These are phyloP conservation scores for Dysdera silvatica DNA, from an alignment of 1,140 invertebrate species.

Conservation along the genomic window DNA sequence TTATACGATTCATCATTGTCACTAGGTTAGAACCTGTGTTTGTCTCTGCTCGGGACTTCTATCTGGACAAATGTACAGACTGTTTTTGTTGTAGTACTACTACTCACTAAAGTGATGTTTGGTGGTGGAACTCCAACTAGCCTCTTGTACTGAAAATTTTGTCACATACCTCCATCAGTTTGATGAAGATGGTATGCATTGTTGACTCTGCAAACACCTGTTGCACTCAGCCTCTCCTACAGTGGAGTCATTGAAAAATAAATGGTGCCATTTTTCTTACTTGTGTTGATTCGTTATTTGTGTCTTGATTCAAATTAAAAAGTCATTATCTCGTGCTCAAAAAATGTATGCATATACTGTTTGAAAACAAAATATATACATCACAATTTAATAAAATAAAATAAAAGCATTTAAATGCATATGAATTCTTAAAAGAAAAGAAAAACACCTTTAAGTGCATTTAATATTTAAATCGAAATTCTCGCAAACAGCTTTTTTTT, in stretches of 20 bases:
- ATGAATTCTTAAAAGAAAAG: no score
- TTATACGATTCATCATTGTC: conserved; percentile 30
- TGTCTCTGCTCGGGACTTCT: conserved; percentile 29
- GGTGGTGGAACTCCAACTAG: conserved; percentile 26
- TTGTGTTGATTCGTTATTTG: conserved; percentile 29
- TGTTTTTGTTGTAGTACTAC: conserved; percentile 25
- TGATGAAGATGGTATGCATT: conserved; percentile 16
- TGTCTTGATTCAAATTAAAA: no score
- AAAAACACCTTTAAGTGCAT: no score
- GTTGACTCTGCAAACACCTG: conserved; percentile 27
- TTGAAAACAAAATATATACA: no score
- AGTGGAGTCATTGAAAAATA: conserved; percentile 24
- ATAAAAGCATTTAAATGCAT: no score
- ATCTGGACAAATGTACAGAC: conserved; percentile 29
- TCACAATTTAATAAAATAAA: no score
- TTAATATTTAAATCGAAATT: no score
- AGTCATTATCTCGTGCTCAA: no score
- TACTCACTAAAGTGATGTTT: conserved; percentile 21
- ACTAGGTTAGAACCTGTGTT: conserved; percentile 28
- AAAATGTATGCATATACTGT: no score
- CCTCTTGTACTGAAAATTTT: no score
- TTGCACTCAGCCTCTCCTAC: conserved; percentile 21
- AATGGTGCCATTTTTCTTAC: conserved; percentile 31
- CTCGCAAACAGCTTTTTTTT: no score
- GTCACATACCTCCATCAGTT: conserved; percentile 17